Conservation (phyloP, 2,113 vertebrate species). For the Tachycineta bicolor region DNA sequence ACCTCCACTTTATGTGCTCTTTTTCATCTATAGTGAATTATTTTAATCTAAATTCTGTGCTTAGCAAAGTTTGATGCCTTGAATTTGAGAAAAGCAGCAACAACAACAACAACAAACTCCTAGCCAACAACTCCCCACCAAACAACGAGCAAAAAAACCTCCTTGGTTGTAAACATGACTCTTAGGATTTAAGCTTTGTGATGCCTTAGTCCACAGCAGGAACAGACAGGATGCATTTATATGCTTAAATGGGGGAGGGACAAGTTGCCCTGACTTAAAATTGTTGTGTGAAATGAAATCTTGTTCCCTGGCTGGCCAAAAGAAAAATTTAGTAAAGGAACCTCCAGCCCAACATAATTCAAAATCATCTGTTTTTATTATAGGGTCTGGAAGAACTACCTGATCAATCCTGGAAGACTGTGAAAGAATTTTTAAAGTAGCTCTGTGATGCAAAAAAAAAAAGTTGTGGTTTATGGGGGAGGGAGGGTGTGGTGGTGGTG, state of each 20-base stretch:
- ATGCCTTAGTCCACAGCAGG: not conserved
- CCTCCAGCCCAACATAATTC: not conserved
- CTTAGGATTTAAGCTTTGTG: not conserved
- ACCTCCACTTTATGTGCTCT: not conserved
- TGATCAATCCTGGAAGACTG: not conserved
- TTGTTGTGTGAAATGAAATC: not conserved
- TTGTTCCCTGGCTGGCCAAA: not conserved
- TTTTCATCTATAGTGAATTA: not conserved
- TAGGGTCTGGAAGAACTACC: not conserved
- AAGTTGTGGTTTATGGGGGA: not conserved
- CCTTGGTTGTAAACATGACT: not conserved
- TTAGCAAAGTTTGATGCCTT: not conserved
- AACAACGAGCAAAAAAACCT: not conserved
- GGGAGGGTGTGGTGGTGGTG: too few relatives aligned
- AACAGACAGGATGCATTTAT: not conserved
- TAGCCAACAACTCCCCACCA: not conserved
- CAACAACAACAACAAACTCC: not conserved
- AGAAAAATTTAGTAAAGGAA: not conserved
- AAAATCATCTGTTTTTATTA: not conserved
- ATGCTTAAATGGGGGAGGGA: not conserved
- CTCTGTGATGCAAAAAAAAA: not conserved
- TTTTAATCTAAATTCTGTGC: not conserved
- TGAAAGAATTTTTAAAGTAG: not conserved
- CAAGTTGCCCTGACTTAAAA: not conserved
- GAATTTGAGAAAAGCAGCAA: not conserved